These are phyloP conservation scores for Eristalinus sepulchralis DNA, from an alignment of 2,888 invertebrate species.

Conservation along the genomic window DNA sequence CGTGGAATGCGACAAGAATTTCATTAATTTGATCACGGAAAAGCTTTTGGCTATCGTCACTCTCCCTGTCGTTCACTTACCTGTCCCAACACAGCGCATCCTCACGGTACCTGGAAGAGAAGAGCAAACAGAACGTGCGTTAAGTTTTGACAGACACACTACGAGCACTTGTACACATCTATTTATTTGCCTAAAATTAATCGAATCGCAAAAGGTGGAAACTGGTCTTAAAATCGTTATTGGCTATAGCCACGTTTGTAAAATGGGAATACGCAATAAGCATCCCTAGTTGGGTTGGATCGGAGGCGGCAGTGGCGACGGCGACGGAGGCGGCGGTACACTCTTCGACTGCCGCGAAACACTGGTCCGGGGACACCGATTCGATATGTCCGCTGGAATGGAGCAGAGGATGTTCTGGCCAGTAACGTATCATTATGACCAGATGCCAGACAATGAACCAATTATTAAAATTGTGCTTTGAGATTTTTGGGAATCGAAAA, in stretches of 20 bases:
- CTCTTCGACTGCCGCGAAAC: constrained; percentile 19
- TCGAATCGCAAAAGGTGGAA: constrained; percentile 7
- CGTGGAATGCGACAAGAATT: constrained; percentile 70
- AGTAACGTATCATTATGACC: constrained; percentile 70
- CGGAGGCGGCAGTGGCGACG: neutral
- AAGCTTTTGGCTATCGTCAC: constrained; percentile 55
- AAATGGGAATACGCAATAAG: constrained; percentile 44
- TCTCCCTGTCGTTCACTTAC: constrained; percentile 82
- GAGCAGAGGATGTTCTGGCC: constrained; percentile 46
- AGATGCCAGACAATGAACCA: constrained; percentile 76
- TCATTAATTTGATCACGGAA: constrained; percentile 65
- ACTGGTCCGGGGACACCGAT: constrained; percentile 48
- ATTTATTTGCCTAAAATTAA: constrained; percentile 24
- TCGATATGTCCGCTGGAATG: constrained; percentile 32
- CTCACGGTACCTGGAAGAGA: constrained; percentile 90
- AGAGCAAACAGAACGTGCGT: constrained; percentile 72
- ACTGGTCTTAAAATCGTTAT: constrained; percentile 40
- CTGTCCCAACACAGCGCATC: constrained; percentile 95
- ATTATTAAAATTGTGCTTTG: constrained; percentile 79
- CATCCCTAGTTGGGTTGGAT: constrained; percentile 35
- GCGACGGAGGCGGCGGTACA: neutral
- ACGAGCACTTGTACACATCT: neutral
- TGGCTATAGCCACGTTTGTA: constrained; percentile 22
- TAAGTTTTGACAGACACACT: constrained; percentile 61
- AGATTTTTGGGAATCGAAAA: constrained; percentile 61